Base-by-base conservation (phyloP, 2,888 invertebrate genomes). In the Xestoiulus laeticollis region DNA sequence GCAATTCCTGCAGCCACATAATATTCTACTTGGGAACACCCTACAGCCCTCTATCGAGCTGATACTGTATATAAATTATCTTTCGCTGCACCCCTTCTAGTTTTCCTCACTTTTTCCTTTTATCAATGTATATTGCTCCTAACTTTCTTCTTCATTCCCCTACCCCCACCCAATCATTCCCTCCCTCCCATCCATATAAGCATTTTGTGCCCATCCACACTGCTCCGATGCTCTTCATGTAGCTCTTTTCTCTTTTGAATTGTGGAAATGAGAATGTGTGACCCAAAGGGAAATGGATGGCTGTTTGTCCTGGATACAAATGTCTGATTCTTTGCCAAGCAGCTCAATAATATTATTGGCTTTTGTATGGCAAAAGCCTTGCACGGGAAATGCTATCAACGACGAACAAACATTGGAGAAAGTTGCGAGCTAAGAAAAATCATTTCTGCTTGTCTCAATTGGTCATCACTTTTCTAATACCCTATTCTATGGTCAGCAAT, bases 401-500 rank as follows among this genome's bases (percentile, higher is more conserved):
- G 44, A 38, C 44, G 43, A 85, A 32, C 85, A 85, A 85, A 85
- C 85, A 85, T 85, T 85, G 44, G 78, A 26, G 44, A 85, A 38
- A 43, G 85, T 38, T 44, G 44, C 85, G 26, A 85, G 38, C 38
- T 38, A 44, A 85, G 44, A 85, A 85, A 85, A 85, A 85, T 85
- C 85, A 85, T 85, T 85, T 85, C 85, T 38, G 38, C 85, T 85
- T 78, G 78, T 78, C 44, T 85, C 85, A 85, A 85, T 85, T 85
- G 85, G 43, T 44, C 85, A 85, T 85, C 85, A 85, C 85, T 85
- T 85, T 85, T 85, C 85, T 85, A 85, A 85, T 85, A 44, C 85
- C 78, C 43, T n/a, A 85, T 85, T 85, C 85, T 85, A 85, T 85
- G 85, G 85, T 85, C 85, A 85, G 85, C 85, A 85, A 85, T 85